Evolutionary conservation across 2,888 invertebrate species (phyloP), one percentile per base, ranked within the genome.

Genomic region (Athalia rosae): DNA sequence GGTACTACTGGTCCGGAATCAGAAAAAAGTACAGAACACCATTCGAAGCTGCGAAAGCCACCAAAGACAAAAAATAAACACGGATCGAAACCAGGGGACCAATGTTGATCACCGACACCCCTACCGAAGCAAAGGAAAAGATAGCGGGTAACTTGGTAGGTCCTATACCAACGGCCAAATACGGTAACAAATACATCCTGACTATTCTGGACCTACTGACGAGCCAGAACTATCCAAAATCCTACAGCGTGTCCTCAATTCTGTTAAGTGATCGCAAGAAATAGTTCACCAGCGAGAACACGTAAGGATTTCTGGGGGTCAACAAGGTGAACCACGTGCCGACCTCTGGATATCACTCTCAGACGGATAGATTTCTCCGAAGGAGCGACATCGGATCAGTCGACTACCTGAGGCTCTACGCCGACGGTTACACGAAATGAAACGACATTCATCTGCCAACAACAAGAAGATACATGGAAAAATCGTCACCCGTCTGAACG

Each of bases 1-100:
- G 63, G 3, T 79, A 77, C 15, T 56, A 77, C 41, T 80, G 82
- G 82, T 77, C 71, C 4, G 69, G 74, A 3, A 71, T 81, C 69
- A 53, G 28, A 3, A 28, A 63, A 13, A 73, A 78, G 73, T 81
- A 2, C 66, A 76, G 53, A 48, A 76, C 8, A 79, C 48, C 48
- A 71, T 81, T 4, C 15, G 13, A 11, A 28, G 15, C 4, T 81
- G 81, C 53, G 69, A 69, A 5, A 28, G 43, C 6, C 82, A 82
- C 66, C 77, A 76, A 62, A 69, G 50, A 8, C 69, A 77, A 50
- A 79, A 79, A 56, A 61, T 28, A 3, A 69, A 69, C 76, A 3
- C 50, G 56, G 13, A 63, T 63, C 4, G 50, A 59, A 48, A 41
- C 62, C 28, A 11, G 48, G 50, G 76, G 63, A 45, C 79, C 82